Conservation (phyloP, 1,140 invertebrate species). For the Monochamus saltuarius region DNA sequence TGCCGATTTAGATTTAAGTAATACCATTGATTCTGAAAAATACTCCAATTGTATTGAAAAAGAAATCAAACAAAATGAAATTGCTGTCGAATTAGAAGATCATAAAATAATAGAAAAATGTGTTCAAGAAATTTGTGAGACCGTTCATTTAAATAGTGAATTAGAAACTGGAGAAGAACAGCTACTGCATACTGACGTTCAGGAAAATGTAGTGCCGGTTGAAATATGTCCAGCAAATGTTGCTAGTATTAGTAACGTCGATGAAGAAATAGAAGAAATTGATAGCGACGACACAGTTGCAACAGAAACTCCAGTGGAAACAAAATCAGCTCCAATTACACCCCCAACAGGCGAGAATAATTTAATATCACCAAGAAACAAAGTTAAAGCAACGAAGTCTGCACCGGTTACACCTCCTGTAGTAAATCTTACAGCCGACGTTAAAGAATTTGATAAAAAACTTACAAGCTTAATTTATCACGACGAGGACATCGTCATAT, state of each 20-base stretch:
- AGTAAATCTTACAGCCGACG: constrained; percentile 31
- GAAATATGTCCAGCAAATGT: no score
- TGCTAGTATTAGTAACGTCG: no score
- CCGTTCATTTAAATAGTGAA: no score
- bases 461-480: constrained; percentile 45
- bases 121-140: no score
- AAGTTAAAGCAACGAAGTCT: constrained; percentile 24
- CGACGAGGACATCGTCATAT: constrained; percentile 37
- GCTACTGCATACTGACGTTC: neutral
- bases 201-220: no score
- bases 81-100: neutral
- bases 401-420: constrained; percentile 22
- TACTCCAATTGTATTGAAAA: neutral
- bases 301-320: neutral
- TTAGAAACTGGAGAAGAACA: constrained; percentile 2
- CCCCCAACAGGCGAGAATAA: constrained; percentile 12
- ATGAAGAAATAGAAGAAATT: neutral
- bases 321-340: constrained; percentile 22
- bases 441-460: constrained; percentile 44
- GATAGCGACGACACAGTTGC: neutral
- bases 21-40: neutral
- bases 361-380: neutral
- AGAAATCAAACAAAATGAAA: neutral
- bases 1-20: constrained; percentile 11
- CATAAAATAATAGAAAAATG: no score